phyloP scores from a whole-genome alignment of 2,888 invertebrate genomes.

The Drosophila incognita region DNA sequence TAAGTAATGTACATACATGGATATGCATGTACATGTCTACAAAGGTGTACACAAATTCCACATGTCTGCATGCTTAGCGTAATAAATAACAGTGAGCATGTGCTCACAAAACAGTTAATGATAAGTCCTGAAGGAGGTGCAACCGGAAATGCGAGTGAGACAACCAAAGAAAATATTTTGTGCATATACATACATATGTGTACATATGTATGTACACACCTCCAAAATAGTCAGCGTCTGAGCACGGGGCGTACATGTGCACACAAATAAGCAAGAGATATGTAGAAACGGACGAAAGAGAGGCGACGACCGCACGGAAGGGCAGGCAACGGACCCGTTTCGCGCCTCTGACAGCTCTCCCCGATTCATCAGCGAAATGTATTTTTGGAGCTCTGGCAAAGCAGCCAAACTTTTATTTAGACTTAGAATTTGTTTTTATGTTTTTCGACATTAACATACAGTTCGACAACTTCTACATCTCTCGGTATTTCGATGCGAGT shows the following conservation, averaged over 20 bases:
- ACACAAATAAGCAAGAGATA: conserved; percentile 8
- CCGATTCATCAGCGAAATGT: conserved; percentile 63
- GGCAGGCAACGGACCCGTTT: conserved; percentile 48
- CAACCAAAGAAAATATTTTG: conserved; percentile 6
- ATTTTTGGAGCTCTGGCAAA: conserved; percentile 76
- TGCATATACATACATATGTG: neutral
- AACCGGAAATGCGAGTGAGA: conserved; percentile 34
- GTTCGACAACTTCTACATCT: conserved; percentile 59
- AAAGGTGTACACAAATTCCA: neutral
- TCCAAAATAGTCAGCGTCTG: conserved; percentile 57
- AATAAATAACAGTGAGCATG: neutral
- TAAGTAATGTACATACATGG: neutral
- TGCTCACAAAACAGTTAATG: neutral
- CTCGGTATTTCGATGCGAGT: conserved; percentile 10
- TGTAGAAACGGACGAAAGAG: conserved; percentile 17
- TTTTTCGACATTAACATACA: conserved; percentile 51
- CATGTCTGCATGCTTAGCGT: neutral
- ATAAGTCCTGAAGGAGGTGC: conserved; percentile 7
- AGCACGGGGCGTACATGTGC: conserved; percentile 26
- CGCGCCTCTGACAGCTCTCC: conserved; percentile 49
- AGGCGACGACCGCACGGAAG: conserved; percentile 1
- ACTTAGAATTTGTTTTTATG: conserved; percentile 58
- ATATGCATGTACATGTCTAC: neutral
- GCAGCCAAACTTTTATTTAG: conserved; percentile 70
- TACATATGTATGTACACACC: conserved; percentile 7